Conservation (phyloP, 2,888 invertebrate genomes). For the Athrips mouffetella region DNA sequence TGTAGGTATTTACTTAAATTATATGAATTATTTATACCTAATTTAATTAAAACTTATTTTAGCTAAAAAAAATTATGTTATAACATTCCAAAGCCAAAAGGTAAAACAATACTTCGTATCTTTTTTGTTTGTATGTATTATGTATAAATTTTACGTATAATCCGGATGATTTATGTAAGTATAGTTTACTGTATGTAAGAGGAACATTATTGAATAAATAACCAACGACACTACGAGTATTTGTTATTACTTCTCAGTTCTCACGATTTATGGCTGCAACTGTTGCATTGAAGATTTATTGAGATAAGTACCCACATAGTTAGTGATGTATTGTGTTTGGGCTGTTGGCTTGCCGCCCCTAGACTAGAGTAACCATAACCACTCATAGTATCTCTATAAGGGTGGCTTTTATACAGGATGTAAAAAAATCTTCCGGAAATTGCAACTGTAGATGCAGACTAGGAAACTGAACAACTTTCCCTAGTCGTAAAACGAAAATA, state of each 20-base stretch:
- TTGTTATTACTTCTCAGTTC: slow-evolving; percentile 38
- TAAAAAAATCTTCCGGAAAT: no score
- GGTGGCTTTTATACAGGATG: no score
- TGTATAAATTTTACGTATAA: no score
- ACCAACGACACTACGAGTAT: slow-evolving; percentile 16
- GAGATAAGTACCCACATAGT: slow-evolving; percentile 43
- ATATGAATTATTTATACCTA: neutral
- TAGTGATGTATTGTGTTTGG: slow-evolving; percentile 42
- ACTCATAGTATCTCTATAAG: no score
- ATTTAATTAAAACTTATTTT: neutral
- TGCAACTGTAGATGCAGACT: no score
- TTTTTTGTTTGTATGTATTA: neutral
- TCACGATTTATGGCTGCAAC: slow-evolving; percentile 44
- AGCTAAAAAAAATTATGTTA: neutral
- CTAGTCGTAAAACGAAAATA: no score
- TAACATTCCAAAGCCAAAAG: slow-evolving; percentile 1
- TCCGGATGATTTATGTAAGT: neutral
- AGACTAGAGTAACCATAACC: no score
- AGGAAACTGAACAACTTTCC: no score
- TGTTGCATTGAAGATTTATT: slow-evolving; percentile 29
- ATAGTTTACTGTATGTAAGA: slow-evolving; percentile 6
- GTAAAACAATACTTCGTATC: neutral
- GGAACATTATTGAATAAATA: slow-evolving; percentile 33
- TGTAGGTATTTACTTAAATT: no score
- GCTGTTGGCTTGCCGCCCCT: no score